Evolutionary conservation across 2,888 invertebrate species (phyloP), one percentile per base, ranked within the genome.

Genomic region (Microctonus aethiopoides): DNA sequence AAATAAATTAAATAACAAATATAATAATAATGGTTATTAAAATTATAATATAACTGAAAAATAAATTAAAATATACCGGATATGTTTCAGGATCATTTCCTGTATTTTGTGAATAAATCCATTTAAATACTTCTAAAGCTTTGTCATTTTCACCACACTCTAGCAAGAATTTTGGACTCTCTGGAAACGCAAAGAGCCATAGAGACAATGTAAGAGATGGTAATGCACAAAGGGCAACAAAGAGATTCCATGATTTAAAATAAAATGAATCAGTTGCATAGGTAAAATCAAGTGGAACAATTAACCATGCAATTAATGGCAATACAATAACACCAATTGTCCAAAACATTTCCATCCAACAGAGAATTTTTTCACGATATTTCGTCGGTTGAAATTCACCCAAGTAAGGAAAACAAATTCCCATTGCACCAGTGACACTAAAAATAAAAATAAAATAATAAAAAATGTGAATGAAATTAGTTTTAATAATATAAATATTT

Each of bases 311-410:
- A 79, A 94, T 92, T 80, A 91, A 88, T 81, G 94, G 94, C 68
- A 94, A 86, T 74, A 90, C 84, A 78, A 94, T 93, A 66, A 94
- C 93, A 73, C 94, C 94, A 59, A 93, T 86, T 39, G 93, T 93
- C 94, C 94, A 94, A 87, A 94, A 94, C 88, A 94, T 89, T 88
- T 94, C 94, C 93, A 94, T 93, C 93, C 94, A 93, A 87, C 94
- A 93, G 71, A 94, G 89, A 81, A 93, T 93, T 79, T 92, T 93
- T 85, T 94, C 94, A 83, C 94, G 89, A 87, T 93, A 92, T 86
- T 92, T 92, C 68, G 92, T 92, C 52, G 92, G 92, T 81, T 94
- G 94, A 87, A 94, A 94, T 87, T 94, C 94, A 74, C 94, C 94
- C 78, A 94, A 87, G 87, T 94, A 94, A 0, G 94, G 93, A 87